Percentiles rank a stretch among this genome's conserved stretches.
phyloP scores from a whole-genome alignment of 2,888 invertebrate species.

The Epistrophe grossulariae region DNA sequence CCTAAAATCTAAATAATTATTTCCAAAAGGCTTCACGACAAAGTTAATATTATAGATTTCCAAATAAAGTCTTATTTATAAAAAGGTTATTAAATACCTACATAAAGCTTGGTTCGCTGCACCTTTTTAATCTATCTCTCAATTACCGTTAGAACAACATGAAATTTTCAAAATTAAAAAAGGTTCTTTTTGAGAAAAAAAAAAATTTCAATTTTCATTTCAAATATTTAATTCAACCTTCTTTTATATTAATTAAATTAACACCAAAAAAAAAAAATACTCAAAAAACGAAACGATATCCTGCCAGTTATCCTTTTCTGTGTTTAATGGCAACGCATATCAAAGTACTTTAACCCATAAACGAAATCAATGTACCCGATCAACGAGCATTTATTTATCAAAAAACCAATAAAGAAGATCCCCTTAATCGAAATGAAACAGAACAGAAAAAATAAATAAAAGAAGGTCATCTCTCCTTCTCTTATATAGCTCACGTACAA shows the following conservation, averaged over 20 bases:
- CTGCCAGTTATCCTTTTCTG: constrained; percentile 2
- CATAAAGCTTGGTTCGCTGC: too few relatives aligned
- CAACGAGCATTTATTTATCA: constrained; percentile 54
- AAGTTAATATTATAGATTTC: too few relatives aligned
- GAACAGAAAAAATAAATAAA: neutral
- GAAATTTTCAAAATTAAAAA: neutral
- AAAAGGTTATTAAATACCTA: too few relatives aligned
- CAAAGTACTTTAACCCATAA: constrained; percentile 62
- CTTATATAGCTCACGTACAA: constrained; percentile 30
- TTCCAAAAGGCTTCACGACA: too few relatives aligned
- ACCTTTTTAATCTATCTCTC: neutral
- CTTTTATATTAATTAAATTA: constrained; percentile 45
- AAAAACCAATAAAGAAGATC: neutral
- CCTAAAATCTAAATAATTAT: too few relatives aligned
- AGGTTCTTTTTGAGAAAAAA: neutral
- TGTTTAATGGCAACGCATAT: constrained; percentile 30
- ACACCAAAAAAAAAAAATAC: neutral
- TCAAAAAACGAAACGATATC: constrained; percentile 21
- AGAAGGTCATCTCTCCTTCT: constrained; percentile 41
- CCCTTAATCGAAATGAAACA: neutral
- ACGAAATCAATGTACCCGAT: constrained; percentile 71
- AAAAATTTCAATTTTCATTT: neutral
- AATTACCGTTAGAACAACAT: neutral
- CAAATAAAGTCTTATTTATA: too few relatives aligned
- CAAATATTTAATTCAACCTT: neutral